Base-by-base conservation (phyloP, 2,113 vertebrate genomes). In the Gobio gobio region DNA sequence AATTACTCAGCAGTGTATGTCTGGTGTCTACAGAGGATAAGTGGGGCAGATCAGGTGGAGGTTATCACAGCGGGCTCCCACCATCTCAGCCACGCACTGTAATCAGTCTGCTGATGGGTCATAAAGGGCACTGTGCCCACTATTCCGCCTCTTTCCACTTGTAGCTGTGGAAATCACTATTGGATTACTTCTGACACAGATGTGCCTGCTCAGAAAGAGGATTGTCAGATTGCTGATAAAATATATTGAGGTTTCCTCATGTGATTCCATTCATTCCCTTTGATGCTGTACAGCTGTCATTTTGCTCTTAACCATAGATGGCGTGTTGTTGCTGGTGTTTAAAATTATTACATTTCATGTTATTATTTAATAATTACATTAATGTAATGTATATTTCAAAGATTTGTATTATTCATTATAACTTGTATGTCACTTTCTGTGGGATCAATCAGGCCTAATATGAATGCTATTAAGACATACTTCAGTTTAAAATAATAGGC, bases 51-150 rank as follows among this genome's bases (percentile, higher is more conserved):
- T 61, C 66, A 72, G 76, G 54, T 73, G 56, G 75, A 84, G 85
- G 63, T 87, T 87, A 83, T 85, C 83, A 73, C 85, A 85, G 82
- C 82, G 16, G 54, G 85, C 10, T 47, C 36, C 61, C 43, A 8
- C 47, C 9, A 13, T 61, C 45, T 51, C 13, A 45, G 10, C 24
- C n/a, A 47, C 36, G 36, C n/a, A 56, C 18, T 82, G 64, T 56
- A 58, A 72, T 72, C 64, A 82, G 66, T 72, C 66, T 40, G 66
- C 33, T 70, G 49, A 66, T 51, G 63, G 79, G 79, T 45, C 45
- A 33, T 51, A 81, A 54, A 82, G 63, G 79, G 43, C 79, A 49
- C 24, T 20, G 20, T 36, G 22, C 29, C 10, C 12, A 7, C 54
- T 1, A 0, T 59, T 43, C 76, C 3, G 12, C 43, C 54, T 64